Percentiles rank a stretch among this genome's conserved stretches.
These are phyloP conservation scores for Intellagama lesueurii DNA, from an alignment of 2,797 vertebrate species.

Conservation along the genomic window DNA sequence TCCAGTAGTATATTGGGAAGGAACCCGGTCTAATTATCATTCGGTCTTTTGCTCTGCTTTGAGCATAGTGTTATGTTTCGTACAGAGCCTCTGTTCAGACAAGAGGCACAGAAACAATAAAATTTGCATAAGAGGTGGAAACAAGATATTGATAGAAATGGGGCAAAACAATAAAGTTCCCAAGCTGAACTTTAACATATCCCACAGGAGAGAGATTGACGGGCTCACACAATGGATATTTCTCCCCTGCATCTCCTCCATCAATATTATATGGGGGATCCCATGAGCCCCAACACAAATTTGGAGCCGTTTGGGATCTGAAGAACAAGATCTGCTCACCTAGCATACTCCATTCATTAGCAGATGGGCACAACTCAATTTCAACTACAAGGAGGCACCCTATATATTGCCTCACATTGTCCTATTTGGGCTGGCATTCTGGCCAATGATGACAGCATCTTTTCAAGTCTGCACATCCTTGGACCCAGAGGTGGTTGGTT, in stretches of 20 bases:
- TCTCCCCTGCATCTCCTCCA: neutral
- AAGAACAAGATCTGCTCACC: neutral
- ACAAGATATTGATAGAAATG: neutral
- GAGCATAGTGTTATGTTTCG: neutral
- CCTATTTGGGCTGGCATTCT: neutral
- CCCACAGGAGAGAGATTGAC: neutral
- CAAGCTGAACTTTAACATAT: neutral
- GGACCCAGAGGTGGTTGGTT: neutral
- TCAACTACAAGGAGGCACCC: neutral
- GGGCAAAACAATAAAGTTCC: neutral
- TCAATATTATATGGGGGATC: neutral
- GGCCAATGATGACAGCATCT: neutral
- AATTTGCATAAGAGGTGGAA: neutral
- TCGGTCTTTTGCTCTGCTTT: neutral
- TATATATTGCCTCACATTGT: too few species aligned
- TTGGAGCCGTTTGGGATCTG: neutral
- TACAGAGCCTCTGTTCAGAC: neutral
- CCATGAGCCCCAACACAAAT: neutral
- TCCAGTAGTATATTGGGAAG: neutral
- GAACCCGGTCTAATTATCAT: conserved; percentile 8
- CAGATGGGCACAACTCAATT: neutral
- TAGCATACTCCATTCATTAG: neutral
- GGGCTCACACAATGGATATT: neutral
- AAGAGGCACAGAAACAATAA: neutral
- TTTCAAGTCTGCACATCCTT: neutral